Percentiles rank a stretch among this genome's conserved stretches.
Conservation (phyloP, 2,797 vertebrate species). For the Limnodromus scolopaceus region DNA sequence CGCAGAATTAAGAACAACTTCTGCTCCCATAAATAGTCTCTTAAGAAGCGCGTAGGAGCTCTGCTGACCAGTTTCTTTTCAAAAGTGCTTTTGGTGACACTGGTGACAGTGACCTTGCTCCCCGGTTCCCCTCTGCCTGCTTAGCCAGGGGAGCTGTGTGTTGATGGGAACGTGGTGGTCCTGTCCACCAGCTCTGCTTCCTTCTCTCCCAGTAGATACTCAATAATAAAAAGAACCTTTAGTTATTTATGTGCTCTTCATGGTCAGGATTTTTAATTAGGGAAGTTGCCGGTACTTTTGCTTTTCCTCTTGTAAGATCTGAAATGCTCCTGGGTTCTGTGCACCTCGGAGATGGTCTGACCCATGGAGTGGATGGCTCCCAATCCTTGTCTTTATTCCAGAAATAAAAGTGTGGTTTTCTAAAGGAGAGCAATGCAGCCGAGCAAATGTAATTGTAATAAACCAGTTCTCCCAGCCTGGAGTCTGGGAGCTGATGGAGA, state of each 20-base stretch:
- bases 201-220: neutral
- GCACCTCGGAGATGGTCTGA: neutral
- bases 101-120: neutral
- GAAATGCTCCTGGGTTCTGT: neutral
- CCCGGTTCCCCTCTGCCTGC: neutral
- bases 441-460: fast-evolving
- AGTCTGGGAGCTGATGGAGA: neutral
- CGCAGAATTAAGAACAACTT: neutral
- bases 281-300: neutral
- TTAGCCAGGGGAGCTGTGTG: neutral
- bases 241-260: neutral
- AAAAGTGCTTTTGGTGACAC: neutral
- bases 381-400: neutral
- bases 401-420: neutral
- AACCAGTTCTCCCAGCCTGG: conserved; percentile 14
- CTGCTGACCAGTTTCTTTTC: neutral
- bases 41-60: conserved; percentile 38
- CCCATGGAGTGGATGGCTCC: neutral
- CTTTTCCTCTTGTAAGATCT: neutral
- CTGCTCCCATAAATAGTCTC: conserved; percentile 53
- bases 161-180: neutral
- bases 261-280: neutral
- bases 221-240: neutral
- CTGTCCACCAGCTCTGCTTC: neutral
- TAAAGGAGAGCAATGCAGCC: neutral